These are phyloP conservation scores for Lasioglossum vierecki DNA, from an alignment of 2,888 invertebrate genomes.

Conservation along the genomic window DNA sequence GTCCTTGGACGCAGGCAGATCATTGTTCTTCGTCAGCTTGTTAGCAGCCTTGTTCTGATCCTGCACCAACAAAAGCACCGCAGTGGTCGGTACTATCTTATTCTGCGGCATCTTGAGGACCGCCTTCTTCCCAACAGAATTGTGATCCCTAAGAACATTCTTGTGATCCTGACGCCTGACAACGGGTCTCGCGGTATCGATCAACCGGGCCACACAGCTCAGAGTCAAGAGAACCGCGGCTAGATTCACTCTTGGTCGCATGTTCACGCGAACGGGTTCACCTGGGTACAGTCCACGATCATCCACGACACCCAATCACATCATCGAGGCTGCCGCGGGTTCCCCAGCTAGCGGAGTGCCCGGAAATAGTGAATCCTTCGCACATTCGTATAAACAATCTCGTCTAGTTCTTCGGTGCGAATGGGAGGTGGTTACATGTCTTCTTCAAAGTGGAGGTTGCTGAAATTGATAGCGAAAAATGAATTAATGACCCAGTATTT, in stretches of 20 bases:
- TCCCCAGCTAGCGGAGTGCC: conserved; percentile 10
- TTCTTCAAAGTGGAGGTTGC: not conserved
- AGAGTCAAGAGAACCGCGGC: conserved; percentile 73
- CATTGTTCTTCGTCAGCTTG: conserved; percentile 10
- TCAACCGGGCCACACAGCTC: conserved; percentile 45
- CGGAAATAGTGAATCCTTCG: conserved; percentile 3
- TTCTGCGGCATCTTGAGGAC: conserved; percentile 34
- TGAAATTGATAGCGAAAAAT: conserved; percentile 14
- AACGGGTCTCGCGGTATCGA: conserved; percentile 38
- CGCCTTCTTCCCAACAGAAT: conserved; percentile 29
- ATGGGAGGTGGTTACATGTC: conserved; percentile 19
- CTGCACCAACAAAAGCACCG: not conserved
- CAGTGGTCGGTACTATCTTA: conserved; percentile 28
- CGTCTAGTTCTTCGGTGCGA: not conserved
- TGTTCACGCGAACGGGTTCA: conserved; percentile 64
- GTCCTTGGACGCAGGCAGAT: conserved; percentile 32
- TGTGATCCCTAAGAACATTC: conserved; percentile 7
- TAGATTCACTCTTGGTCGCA: conserved; percentile 74
- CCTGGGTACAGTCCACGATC: conserved; percentile 25
- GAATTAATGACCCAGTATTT: not conserved
- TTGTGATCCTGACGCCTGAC: conserved; percentile 16
- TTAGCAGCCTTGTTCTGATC: conserved; percentile 27
- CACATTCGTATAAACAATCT: conserved; percentile 26
- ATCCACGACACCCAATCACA: conserved; percentile 37
- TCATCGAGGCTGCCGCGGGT: conserved; percentile 21